Evolutionary conservation across 2,797 vertebrate genomes (phyloP).

Genomic region (Characodon lateralis): DNA sequence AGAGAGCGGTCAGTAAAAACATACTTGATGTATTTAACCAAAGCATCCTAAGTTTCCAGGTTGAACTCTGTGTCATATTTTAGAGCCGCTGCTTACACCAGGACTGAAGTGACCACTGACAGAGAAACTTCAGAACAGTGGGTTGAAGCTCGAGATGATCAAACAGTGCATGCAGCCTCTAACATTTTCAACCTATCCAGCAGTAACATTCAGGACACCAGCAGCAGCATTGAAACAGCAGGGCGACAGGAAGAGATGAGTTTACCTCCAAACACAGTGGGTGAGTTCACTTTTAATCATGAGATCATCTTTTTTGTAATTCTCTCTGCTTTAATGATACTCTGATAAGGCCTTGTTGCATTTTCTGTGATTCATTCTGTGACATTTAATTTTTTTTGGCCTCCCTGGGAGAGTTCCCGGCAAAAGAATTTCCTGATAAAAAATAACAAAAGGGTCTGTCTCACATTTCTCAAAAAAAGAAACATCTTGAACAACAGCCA

Average conservation of each 20-base stretch:
- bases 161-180: conserved; percentile 27
- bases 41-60: conserved; percentile 59
- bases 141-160: conserved; percentile 18
- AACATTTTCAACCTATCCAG: not conserved
- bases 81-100: conserved; percentile 42
- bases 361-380: not conserved
- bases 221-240: conserved; percentile 25
- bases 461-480: too few species aligned
- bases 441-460: too few species aligned
- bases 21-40: conserved; percentile 74
- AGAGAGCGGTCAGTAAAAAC: conserved; percentile 60
- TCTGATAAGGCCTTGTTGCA: too few species aligned
- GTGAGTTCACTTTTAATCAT: conserved; percentile 51
- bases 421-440: too few species aligned
- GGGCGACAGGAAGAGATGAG: conserved; percentile 51
- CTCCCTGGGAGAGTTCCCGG: too few species aligned
- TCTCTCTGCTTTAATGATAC: not conserved
- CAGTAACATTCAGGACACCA: conserved; percentile 40
- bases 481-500: too few species aligned
- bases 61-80: conserved; percentile 65
- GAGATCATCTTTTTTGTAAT: not conserved
- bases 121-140: conserved; percentile 25
- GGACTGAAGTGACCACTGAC: conserved; percentile 27
- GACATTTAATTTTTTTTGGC: too few species aligned
- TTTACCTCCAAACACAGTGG: conserved; percentile 51